Percentiles rank a stretch among this genome's conserved stretches.
phyloP scores from a whole-genome alignment of 1,140 invertebrate species.

The Goniozus legneri region DNA sequence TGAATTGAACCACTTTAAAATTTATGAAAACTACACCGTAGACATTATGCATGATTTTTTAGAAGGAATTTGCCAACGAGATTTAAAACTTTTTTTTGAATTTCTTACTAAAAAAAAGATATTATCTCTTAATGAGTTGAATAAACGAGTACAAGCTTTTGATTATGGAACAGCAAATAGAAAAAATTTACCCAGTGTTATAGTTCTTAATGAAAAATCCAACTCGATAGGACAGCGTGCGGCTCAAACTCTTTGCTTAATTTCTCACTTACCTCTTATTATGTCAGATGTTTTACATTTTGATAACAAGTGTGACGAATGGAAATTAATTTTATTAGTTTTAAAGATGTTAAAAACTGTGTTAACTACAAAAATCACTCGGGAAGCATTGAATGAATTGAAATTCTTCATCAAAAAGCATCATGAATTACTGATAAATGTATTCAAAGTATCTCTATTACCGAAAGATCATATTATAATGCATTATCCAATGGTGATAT shows the following conservation, averaged over 20 bases:
- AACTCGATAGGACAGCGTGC: conserved; percentile 10
- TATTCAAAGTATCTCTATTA: conserved; percentile 9
- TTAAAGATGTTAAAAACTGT: conserved; percentile 16
- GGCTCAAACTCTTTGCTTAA: conserved; percentile 8
- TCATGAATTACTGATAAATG: conserved; percentile 6
- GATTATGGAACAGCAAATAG: conserved; percentile 16
- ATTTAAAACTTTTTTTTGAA: conserved; percentile 18
- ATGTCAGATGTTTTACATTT: conserved; percentile 10
- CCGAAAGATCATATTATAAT: neutral
- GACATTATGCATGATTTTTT: conserved; percentile 21
- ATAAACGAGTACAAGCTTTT: conserved; percentile 18
- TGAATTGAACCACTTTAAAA: conserved; percentile 17
- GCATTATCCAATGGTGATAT: neutral
- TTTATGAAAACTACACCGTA: conserved; percentile 14
- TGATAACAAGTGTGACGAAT: neutral
- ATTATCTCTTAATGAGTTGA: conserved; percentile 13
- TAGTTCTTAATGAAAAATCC: conserved; percentile 7
- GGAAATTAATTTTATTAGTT: conserved; percentile 6
- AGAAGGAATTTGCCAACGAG: conserved; percentile 16
- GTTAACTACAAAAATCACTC: conserved; percentile 14
- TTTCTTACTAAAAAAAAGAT: conserved; percentile 12
- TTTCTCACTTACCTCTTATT: conserved; percentile 18
- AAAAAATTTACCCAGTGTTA: conserved; percentile 14
- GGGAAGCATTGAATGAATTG: conserved; percentile 11
- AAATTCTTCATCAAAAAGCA: conserved; percentile 15